Conservation (phyloP, 2,888 invertebrate genomes). For the Ferrisia virgata region DNA sequence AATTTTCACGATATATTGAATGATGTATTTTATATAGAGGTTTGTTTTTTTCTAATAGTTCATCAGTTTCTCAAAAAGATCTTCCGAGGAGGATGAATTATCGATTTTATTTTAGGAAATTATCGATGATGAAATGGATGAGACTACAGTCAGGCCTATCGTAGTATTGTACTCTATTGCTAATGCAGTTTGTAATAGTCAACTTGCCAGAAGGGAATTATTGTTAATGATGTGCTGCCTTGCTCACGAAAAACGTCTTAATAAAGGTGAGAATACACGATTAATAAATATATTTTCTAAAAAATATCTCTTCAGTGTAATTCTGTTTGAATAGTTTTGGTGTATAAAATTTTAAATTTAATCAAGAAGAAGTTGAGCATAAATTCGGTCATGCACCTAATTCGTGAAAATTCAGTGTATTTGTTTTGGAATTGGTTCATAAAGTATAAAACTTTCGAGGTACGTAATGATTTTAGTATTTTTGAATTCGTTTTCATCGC, state of each 20-base stretch:
- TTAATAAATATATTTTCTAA: background rate
- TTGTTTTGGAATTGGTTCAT: conserved; percentile 58
- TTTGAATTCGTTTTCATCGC: background rate
- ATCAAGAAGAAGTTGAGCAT: conserved; percentile 52
- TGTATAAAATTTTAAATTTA: conserved; percentile 56
- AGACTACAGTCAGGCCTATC: conserved; percentile 59
- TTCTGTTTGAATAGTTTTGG: conserved; percentile 49
- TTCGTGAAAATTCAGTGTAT: conserved; percentile 56
- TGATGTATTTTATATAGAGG: background rate
- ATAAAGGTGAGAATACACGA: background rate
- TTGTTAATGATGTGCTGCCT: conserved; percentile 59
- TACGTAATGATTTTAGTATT: background rate
- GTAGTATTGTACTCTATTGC: conserved; percentile 61
- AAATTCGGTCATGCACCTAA: conserved; percentile 52
- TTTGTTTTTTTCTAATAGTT: too few relatives aligned
- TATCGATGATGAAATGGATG: conserved; percentile 58
- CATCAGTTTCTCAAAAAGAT: too few relatives aligned
- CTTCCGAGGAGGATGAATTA: too few relatives aligned
- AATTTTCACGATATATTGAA: background rate
- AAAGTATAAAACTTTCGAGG: conserved; percentile 48
- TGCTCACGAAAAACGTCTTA: conserved; percentile 56
- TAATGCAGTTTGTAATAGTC: conserved; percentile 58
- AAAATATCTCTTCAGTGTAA: background rate
- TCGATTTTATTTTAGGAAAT: background rate
- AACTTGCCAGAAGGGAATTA: conserved; percentile 57